These are phyloP conservation scores for Spialia ferax DNA, from an alignment of 2,888 invertebrate species.

Conservation along the genomic window DNA sequence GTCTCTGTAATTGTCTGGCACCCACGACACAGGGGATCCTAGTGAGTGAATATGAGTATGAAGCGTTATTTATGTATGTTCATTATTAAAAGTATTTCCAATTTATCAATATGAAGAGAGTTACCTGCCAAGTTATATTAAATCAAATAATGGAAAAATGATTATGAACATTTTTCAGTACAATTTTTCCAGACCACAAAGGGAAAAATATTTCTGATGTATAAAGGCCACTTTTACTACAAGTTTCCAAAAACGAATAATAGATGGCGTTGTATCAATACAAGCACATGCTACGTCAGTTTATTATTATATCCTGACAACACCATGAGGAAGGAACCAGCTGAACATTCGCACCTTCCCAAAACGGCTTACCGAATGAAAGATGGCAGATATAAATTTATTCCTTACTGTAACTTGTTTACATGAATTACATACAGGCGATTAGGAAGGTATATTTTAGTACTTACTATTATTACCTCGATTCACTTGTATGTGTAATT, in stretches of 20 bases:
- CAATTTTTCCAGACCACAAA: conserved; percentile 8
- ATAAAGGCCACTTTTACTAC: conserved; percentile 47
- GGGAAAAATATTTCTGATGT: conserved; percentile 13
- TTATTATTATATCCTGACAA: conserved; percentile 56
- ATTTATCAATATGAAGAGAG: no score
- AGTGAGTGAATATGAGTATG: no score
- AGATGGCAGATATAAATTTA: conserved; percentile 52
- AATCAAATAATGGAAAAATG: no score
- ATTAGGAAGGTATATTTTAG: not conserved
- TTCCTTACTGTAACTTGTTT: conserved; percentile 19
- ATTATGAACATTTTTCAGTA: conserved; percentile 12
- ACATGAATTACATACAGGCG: not conserved
- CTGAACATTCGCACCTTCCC: conserved; percentile 58
- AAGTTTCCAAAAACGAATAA: conserved; percentile 45
- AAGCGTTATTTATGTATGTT: no score
- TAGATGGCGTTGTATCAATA: conserved; percentile 68
- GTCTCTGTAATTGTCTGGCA: no score
- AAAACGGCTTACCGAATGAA: conserved; percentile 50
- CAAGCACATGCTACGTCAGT: conserved; percentile 58
- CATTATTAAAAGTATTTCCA: no score
- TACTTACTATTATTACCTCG: no score
- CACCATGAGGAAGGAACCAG: conserved; percentile 56
- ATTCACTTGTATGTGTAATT: no score
- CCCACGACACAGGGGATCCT: no score
- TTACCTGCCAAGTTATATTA: no score